Base-by-base conservation (phyloP, 2,888 invertebrate genomes). In the Sinodicranocentrus sp. region DNA sequence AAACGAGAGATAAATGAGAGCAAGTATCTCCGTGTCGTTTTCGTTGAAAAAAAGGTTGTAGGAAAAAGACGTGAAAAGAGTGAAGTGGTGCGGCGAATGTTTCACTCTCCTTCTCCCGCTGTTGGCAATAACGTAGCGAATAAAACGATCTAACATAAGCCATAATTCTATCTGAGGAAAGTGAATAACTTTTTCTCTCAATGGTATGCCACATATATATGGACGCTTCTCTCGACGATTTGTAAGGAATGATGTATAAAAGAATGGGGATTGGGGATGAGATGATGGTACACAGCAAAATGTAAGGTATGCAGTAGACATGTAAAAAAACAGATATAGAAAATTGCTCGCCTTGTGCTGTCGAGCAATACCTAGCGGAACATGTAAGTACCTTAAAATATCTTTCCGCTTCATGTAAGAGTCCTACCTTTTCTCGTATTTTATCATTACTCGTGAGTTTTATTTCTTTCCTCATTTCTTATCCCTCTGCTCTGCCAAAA, bases 381-480 rank as follows among this genome's bases (percentile, higher is more conserved):
- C 33, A 33, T 33, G n/a, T n/a, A n/a, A n/a, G n/a, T 44, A 52
- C 19, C 52, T 52, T 52, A 8, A 17, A 52, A 52, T 61, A 80
- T 72, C 80, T 68, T 57, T 75, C 82, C 75, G 67, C 75, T 82
- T 75, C 82, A 82, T 75, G 68, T 75, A 82, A 70, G 82, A 82
- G 70, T 82, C 82, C 59, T 75, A 75, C 68, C 68, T 82, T n/a
- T 82, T 70, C 75, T 82, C 82, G 75, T 82, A 82, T 82, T 82
- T 82, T 82, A 82, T 82, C 82, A 82, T 82, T 82, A 82, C 73
- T 75, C 39, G 70, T 75, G 75, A 82, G 82, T 75, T 82, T 75
- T 82, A 82, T 82, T 82, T 82, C 82, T 75, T 75, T 75, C 61
- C 61, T 26, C 70, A 75, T 82, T 75, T 48, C 82, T 82, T 82